These are phyloP conservation scores for Oryzias woworae DNA, from an alignment of 2,113 vertebrate species.

Conservation along the genomic window DNA sequence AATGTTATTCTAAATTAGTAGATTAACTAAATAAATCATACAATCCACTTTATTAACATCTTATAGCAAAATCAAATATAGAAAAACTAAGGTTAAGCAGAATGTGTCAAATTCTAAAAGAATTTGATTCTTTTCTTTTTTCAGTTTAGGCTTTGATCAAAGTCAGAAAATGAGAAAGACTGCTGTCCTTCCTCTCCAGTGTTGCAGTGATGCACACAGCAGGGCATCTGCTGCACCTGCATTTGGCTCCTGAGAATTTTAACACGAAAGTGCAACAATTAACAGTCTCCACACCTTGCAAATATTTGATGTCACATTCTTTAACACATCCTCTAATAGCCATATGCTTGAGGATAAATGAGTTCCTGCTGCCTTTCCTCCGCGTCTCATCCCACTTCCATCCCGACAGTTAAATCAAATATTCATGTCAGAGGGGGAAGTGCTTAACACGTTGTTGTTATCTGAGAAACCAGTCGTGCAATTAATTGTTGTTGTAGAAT, in stretches of 20 bases:
- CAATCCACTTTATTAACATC: too few species aligned
- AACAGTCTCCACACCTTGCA: constrained; percentile 40
- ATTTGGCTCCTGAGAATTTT: constrained; percentile 5
- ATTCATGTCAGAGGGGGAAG: constrained; percentile 45
- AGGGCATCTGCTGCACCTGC: constrained; percentile 17
- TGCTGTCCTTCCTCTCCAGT: neutral
- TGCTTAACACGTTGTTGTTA: constrained; percentile 45
- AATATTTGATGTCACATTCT: constrained; percentile 56
- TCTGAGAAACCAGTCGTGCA: constrained; percentile 53
- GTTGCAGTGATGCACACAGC: neutral
- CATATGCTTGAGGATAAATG: constrained; percentile 50
- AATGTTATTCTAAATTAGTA: too few species aligned
- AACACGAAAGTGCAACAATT: constrained; percentile 22
- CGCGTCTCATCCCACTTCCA: constrained; percentile 34
- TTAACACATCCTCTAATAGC: constrained; percentile 51
- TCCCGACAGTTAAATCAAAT: constrained; percentile 46
- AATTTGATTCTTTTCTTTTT: too few species aligned
- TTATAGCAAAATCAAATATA: too few species aligned
- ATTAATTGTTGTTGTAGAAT: constrained; percentile 57
- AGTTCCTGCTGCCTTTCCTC: constrained; percentile 32
- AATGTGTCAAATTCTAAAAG: too few species aligned
- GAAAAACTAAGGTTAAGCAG: too few species aligned
- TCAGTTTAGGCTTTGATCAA: too few species aligned
- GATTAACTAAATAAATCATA: too few species aligned
- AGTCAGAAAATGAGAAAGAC: too few species aligned